Evolutionary conservation across 2,113 vertebrate genomes (phyloP).

Genomic region (Turnix velox): DNA sequence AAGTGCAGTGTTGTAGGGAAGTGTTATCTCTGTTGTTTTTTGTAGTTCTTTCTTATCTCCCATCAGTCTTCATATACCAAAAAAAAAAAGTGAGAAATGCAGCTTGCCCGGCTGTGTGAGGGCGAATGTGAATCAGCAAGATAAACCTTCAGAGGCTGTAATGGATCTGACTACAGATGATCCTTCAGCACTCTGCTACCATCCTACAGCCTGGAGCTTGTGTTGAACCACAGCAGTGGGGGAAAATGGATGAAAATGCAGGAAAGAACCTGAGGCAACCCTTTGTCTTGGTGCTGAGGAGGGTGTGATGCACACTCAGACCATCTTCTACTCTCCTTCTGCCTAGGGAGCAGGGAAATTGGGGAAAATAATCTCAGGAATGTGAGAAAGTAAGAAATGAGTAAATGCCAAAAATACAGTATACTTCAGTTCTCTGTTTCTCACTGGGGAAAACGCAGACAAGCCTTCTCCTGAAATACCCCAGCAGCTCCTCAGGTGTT

Average conservation of each 20-base stretch:
- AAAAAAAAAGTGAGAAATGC: conserved; percentile 18
- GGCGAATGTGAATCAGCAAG: background rate
- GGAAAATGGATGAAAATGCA: background rate
- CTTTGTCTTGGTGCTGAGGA: background rate
- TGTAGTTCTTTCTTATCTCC: conserved; percentile 29
- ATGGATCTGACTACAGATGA: conserved; percentile 16
- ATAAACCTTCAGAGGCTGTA: conserved; percentile 12
- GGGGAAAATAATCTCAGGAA: background rate
- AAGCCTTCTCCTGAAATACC: background rate
- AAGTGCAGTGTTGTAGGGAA: background rate
- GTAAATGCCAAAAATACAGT: background rate
- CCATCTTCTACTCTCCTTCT: background rate
- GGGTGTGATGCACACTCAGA: background rate
- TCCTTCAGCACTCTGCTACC: background rate
- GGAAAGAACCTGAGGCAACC: background rate
- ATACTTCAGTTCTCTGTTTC: background rate
- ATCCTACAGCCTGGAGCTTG: background rate
- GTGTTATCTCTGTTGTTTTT: background rate
- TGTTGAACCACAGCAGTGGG: background rate
- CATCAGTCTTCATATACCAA: conserved; percentile 20
- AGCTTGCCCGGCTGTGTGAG: conserved; percentile 18
- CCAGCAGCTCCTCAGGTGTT: background rate
- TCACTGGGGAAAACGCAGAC: background rate
- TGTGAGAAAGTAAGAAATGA: background rate
- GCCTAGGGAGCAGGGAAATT: background rate